Evolutionary conservation across 2,113 vertebrate species (phyloP).

Genomic region (Python bivittatus): DNA sequence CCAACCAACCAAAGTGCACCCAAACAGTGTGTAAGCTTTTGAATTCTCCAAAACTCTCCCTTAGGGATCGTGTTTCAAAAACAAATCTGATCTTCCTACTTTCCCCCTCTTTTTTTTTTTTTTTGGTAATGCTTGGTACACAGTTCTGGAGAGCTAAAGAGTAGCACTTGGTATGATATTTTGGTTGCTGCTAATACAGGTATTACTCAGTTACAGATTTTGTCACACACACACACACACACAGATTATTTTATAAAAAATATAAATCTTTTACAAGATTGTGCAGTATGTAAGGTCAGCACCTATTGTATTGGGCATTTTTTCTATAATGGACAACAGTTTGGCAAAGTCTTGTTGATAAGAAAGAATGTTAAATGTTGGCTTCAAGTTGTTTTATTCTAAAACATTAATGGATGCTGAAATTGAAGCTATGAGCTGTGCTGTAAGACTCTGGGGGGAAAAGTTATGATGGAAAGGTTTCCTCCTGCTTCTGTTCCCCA

Average conservation of each 20-base stretch:
- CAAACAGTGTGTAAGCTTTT: too few relatives aligned
- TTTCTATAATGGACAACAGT: not conserved
- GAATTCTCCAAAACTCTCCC: too few relatives aligned
- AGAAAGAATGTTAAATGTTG: not conserved
- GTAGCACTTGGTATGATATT: not conserved
- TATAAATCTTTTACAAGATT: not conserved
- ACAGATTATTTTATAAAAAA: not conserved
- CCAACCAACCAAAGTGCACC: too few relatives aligned
- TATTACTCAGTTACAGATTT: not conserved
- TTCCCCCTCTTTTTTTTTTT: too few relatives aligned
- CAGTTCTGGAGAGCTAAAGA: too few relatives aligned
- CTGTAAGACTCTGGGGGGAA: not conserved
- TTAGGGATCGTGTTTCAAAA: too few relatives aligned
- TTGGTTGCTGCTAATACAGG: not conserved
- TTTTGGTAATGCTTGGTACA: too few relatives aligned
- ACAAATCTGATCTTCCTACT: too few relatives aligned
- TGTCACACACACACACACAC: not conserved
- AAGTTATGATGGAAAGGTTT: not conserved
- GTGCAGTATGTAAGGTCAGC: not conserved
- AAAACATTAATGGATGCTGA: not conserved
- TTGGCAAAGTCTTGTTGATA: not conserved
- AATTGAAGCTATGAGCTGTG: not conserved
- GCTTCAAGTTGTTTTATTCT: not conserved
- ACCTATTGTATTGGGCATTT: too few relatives aligned
- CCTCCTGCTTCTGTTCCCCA: not conserved